These are phyloP conservation scores for Hydropotes inermis DNA, from an alignment of 2,113 vertebrate genomes.

Conservation along the genomic window DNA sequence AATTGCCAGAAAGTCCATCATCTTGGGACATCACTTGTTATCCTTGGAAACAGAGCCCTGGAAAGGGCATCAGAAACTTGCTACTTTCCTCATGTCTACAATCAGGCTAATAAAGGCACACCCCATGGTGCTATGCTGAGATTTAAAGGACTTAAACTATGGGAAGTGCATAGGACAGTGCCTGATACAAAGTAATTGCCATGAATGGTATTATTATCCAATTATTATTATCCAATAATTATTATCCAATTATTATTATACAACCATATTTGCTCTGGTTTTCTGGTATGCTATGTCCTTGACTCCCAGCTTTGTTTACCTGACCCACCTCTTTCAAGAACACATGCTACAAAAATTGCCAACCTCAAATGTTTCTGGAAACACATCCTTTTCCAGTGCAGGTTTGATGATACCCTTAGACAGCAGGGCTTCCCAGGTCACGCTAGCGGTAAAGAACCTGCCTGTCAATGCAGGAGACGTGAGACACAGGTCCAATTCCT, in stretches of 20 bases:
- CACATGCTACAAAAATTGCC: background rate
- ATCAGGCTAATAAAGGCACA: background rate
- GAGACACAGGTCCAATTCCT: background rate
- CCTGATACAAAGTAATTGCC: background rate
- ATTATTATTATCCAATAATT: background rate
- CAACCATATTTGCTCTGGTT: background rate
- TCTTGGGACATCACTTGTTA: background rate
- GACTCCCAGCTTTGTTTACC: background rate
- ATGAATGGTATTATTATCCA: background rate
- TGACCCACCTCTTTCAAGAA: background rate
- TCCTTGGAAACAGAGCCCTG: background rate
- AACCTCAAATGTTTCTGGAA: background rate
- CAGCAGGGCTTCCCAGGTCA: background rate
- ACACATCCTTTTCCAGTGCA: background rate
- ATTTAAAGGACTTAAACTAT: slow-evolving; percentile 1
- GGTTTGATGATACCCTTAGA: background rate
- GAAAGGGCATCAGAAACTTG: background rate
- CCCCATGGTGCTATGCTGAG: background rate
- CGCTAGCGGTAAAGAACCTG: background rate
- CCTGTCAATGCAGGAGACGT: background rate
- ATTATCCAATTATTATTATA: background rate
- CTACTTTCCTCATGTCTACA: background rate
- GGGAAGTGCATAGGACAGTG: background rate
- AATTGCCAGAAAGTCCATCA: background rate
- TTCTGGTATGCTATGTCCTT: background rate